Percentiles rank a stretch among this genome's conserved stretches.
phyloP scores from a whole-genome alignment of 2,888 invertebrate genomes.

The Meghimatium bilineatum region DNA sequence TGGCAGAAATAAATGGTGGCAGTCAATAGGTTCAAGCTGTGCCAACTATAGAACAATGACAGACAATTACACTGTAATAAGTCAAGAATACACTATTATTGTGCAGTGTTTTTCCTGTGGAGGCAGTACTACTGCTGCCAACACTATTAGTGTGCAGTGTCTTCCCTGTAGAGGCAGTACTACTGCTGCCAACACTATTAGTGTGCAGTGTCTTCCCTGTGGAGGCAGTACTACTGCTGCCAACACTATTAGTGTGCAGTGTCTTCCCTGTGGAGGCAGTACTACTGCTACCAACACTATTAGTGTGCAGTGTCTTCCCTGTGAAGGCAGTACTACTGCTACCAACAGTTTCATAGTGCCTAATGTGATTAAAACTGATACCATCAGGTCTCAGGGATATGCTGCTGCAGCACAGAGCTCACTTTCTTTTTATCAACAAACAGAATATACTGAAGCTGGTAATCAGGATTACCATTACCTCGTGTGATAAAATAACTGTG shows the following conservation, averaged over 20 bases:
- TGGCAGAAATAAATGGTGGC: background rate
- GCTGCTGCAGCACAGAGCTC: background rate
- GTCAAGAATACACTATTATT: background rate
- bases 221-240: background rate
- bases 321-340: background rate
- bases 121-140: background rate
- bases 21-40: background rate
- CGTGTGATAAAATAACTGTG: background rate
- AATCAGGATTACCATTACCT: background rate
- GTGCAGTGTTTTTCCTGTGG: background rate
- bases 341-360: background rate
- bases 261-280: background rate
- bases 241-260: background rate
- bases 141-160: background rate
- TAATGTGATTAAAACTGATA: background rate
- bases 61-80: background rate
- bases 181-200: background rate
- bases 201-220: background rate
- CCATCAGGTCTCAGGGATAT: background rate
- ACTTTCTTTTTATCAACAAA: background rate
- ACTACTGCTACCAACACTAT: background rate
- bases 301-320: background rate
- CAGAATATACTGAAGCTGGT: background rate
- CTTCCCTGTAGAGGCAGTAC: background rate
- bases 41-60: background rate